Evolutionary conservation across 2,797 vertebrate species (phyloP).

Genomic region (Mus spretus): DNA sequence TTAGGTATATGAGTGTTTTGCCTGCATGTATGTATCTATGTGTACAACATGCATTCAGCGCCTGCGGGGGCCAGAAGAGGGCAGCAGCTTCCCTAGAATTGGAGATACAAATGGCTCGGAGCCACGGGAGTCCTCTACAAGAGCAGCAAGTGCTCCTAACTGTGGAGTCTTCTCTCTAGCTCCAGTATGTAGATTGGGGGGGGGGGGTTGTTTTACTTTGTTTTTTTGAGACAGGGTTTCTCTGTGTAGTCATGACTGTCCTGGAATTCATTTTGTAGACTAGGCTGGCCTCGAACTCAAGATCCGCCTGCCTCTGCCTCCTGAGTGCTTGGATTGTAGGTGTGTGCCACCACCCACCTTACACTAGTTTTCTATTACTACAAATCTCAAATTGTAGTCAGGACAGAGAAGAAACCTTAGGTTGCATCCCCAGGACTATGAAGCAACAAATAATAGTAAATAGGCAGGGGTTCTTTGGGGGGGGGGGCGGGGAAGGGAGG

Average conservation of each 20-base stretch:
- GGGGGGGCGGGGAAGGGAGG: no score
- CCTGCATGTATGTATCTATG: not conserved
- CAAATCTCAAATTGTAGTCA: constrained; percentile 5
- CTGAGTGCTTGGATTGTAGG: not conserved
- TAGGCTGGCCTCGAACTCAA: not conserved
- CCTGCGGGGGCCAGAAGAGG: not conserved
- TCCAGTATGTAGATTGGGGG: not conserved
- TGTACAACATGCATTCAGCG: not conserved
- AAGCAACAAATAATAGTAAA: not conserved
- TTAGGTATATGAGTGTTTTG: not conserved
- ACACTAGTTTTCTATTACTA: constrained; percentile 20
- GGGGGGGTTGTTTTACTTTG: not conserved
- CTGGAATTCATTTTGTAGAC: not conserved
- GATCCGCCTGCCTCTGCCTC: not conserved
- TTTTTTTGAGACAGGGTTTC: no score
- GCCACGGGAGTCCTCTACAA: not conserved
- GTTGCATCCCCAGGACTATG: not conserved
- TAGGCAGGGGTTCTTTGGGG: not conserved
- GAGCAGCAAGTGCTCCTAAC: not conserved
- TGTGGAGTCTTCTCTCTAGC: not conserved
- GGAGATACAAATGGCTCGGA: not conserved
- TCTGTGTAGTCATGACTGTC: no score
- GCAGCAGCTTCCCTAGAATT: not conserved
- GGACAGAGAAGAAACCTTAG: not conserved
- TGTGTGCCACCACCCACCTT: no score